Percentiles rank a stretch among this genome's conserved stretches.
These are phyloP conservation scores for Saccostrea echinata DNA, from an alignment of 1,140 invertebrate species.

Conservation along the genomic window DNA sequence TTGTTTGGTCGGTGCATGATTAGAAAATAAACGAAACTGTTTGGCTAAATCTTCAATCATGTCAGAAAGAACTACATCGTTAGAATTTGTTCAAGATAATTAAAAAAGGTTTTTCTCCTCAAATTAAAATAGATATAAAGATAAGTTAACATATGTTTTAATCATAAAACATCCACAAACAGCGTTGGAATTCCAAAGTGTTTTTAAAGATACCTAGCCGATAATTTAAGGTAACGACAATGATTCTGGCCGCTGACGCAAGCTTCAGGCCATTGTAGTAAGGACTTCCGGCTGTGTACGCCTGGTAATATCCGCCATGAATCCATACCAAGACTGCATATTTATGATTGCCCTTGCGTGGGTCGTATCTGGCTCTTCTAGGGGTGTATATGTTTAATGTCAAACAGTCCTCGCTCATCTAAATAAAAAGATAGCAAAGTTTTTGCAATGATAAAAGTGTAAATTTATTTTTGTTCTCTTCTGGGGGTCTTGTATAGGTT, in stretches of 20 bases:
- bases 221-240: conserved; percentile 91
- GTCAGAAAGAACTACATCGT: background rate
- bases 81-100: background rate
- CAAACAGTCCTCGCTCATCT: conserved; percentile 3
- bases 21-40: background rate
- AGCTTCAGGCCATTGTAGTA: conserved; percentile 27
- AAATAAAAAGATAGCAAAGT: background rate
- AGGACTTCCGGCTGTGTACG: conserved; percentile 20
- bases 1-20: background rate
- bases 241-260: conserved; percentile 88
- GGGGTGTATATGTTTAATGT: background rate
- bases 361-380: background rate
- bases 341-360: background rate
- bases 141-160: too few species aligned
- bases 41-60: background rate
- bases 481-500: too few species aligned
- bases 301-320: background rate
- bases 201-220: conserved; percentile 93
- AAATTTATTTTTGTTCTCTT: too few species aligned
- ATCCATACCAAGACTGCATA: background rate
- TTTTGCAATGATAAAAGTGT: too few species aligned
- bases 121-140: too few species aligned
- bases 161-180: background rate
- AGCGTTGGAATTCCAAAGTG: too few species aligned
- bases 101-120: background rate